phyloP scores from a whole-genome alignment of 2,888 invertebrate species.

The Perdita meconis region DNA sequence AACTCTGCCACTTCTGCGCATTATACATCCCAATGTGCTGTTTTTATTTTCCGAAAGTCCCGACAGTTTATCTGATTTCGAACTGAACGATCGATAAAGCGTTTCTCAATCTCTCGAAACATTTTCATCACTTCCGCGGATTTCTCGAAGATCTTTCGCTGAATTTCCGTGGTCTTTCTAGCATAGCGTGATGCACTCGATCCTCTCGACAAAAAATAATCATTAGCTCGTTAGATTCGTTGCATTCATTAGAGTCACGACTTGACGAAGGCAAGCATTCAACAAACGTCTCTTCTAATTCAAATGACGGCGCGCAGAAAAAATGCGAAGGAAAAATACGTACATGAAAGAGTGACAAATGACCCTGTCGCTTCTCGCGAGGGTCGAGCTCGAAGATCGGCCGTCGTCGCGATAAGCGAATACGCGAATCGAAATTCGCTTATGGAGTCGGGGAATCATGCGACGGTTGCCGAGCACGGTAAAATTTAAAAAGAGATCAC shows the following conservation, averaged over 20 bases:
- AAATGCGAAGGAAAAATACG: background rate
- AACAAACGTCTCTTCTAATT: background rate
- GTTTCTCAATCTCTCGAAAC: no score
- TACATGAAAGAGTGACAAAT: background rate
- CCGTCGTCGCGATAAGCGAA: background rate
- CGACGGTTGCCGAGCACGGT: no score
- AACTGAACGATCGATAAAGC: no score
- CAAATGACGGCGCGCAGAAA: background rate
- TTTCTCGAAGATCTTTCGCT: no score
- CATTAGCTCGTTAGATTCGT: no score
- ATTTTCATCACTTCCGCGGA: no score
- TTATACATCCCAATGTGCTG: background rate
- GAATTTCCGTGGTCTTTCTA: no score
- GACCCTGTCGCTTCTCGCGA: background rate
- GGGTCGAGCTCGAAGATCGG: background rate
- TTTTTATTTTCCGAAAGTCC: background rate
- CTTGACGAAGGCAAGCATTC: background rate
- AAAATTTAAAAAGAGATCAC: background rate
- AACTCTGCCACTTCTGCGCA: background rate
- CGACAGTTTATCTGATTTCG: no score
- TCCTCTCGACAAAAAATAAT: no score
- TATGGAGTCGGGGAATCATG: background rate
- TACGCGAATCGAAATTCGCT: background rate
- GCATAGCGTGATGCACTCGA: no score
- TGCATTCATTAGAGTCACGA: background rate